Conservation (phyloP, 2,113 vertebrate genomes). For the Tauraco erythrolophus region DNA sequence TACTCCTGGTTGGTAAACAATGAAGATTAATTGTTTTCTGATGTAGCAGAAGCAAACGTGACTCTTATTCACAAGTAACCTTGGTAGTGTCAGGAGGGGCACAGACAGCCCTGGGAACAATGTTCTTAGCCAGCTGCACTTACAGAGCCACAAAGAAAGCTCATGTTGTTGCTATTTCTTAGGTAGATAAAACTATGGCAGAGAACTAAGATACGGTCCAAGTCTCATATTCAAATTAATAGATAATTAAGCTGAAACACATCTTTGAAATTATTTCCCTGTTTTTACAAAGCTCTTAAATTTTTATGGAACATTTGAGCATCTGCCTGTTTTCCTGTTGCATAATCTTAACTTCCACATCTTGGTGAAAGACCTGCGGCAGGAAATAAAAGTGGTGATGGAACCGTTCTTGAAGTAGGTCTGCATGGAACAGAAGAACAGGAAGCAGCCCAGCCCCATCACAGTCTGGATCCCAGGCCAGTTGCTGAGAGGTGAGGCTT, state of each 20-base stretch:
- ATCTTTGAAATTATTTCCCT: not conserved
- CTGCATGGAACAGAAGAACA: not conserved
- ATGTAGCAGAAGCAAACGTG: conserved; percentile 28
- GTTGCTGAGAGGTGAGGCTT: not conserved
- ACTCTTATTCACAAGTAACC: conserved; percentile 44
- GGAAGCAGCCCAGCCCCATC: not conserved
- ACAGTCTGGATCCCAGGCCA: not conserved
- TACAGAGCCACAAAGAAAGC: not conserved
- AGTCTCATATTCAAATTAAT: not conserved
- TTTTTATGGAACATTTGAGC: not conserved
- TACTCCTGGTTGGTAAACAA: conserved; percentile 45
- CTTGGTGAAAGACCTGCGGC: not conserved
- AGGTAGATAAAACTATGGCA: not conserved
- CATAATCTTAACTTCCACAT: not conserved
- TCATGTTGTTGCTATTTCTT: not conserved
- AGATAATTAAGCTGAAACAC: not conserved
- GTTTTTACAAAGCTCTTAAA: not conserved
- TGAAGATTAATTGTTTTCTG: conserved; percentile 60
- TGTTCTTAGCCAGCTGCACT: not conserved
- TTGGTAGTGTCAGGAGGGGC: conserved; percentile 7
- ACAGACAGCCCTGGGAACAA: not conserved
- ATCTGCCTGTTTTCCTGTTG: not conserved
- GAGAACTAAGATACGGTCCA: not conserved
- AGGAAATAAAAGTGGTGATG: not conserved
- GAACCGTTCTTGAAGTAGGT: not conserved